Evolutionary conservation across 2,888 invertebrate species (phyloP), one percentile per base, ranked within the genome.

Genomic region (Luperina nickerlii): DNA sequence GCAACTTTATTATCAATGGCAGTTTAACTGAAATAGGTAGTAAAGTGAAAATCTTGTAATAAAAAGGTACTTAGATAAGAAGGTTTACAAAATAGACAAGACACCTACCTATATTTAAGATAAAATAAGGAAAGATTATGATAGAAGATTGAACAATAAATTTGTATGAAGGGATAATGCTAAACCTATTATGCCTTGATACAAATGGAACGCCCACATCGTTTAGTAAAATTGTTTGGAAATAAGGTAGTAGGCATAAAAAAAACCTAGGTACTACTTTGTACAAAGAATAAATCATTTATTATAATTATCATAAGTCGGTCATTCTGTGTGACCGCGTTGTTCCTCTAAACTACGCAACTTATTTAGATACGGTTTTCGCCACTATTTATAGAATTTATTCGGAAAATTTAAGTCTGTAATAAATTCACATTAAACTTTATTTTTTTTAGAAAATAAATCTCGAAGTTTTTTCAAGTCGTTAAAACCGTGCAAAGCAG

Each of bases 181-280:
- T 51, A 13, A 71, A 42, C 38, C 24, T 7, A 66, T 60, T 71
- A 57, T 20, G 0, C 6, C 9, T 51, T 48, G 48, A 18, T 27
- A 60, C 11, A 57, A 79, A 27, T 51, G 9, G 15, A 66, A 79
- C 57, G 18, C 68, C 54, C 51, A 78, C 54, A 32, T 45, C 2
- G 7, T n/a, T 76, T 24, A 13, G 11, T 73, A n/a, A 20, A 24
- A 60, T 51, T 51, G 7, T 18, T 74, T 15, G 9, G 8, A 18
- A 77, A 48, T 38, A 27, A 51, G 6, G 18, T 65, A 24, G 8
- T 18, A 18, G 24, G 38, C 1, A 54, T 13, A n/a, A 24, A 71
- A 75, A 27, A 11, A 27, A 18, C n/a, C 60, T n/a, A 15, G 2
- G 6, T 62, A 62, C 1, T 2, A 27, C 15, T 27, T 15, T 15